Evolutionary conservation across 2,797 vertebrate genomes (phyloP).

Genomic region (Notolabrus celidotus): DNA sequence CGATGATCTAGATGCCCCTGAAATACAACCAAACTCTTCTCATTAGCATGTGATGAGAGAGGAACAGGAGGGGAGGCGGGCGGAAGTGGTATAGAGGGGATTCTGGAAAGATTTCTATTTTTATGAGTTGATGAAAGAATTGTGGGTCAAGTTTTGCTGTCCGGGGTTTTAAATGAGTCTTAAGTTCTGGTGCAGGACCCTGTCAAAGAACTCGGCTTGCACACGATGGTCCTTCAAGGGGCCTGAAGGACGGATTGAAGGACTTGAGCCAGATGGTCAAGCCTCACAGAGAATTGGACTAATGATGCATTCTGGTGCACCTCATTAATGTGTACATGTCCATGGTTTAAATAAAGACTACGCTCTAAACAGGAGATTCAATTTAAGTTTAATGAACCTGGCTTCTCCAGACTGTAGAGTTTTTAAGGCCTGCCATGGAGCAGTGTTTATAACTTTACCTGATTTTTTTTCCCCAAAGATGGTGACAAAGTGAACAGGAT

Average conservation of each 20-base stretch:
- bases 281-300: conserved; percentile 11
- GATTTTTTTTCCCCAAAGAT: too few species aligned
- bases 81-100: background rate
- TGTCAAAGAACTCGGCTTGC: background rate
- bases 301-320: conserved; percentile 26
- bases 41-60: conserved; percentile 10
- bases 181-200: background rate
- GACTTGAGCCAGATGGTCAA: conserved; percentile 35
- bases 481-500: too few species aligned
- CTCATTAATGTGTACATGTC: conserved; percentile 21
- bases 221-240: background rate
- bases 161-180: background rate
- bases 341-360: background rate
- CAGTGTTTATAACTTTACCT: too few species aligned
- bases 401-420: background rate
- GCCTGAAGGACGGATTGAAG: conserved; percentile 20
- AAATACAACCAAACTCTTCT: conserved; percentile 8
- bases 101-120: background rate
- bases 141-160: background rate
- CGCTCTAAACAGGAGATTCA: background rate
- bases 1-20: background rate
- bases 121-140: background rate
- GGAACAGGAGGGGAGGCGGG: background rate
- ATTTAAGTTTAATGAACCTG: background rate
- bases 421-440: background rate